Evolutionary conservation across 2,113 vertebrate species (phyloP), one percentile per base, ranked within the genome.

Genomic region (Sterna hirundo): DNA sequence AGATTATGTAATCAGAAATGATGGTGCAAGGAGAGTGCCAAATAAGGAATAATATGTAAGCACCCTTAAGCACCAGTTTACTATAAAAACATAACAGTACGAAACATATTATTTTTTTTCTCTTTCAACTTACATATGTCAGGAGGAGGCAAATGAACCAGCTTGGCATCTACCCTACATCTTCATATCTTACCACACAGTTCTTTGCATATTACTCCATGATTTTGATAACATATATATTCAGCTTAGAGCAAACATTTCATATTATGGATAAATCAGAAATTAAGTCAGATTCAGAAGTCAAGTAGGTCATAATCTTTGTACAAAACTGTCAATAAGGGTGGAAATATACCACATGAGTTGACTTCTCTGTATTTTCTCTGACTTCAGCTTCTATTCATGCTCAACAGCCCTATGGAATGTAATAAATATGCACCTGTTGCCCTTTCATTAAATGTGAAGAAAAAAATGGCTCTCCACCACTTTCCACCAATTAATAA

Each of bases 1-100:
- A 83, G 51, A 88, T 88, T 92, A 92, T 36, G 27, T 65, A 94
- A 95, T 83, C 64, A 86, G 72, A 91, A 83, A 49, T 21, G 42
- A 85, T 32, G 55, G 23, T 86, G 49, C 62, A 91, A 88, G 34
- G 30, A 69, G 30, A 80, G 9, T 49, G 16, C 20, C 72, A 94
- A 83, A 83, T 32, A 86, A 64, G 15, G 54, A 77, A 34, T 52
- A 64, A 68, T 20, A 68, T 0, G 0, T 27, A 75, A 88, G 9
- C 42, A 13, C 1, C 30, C n/a, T 72, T 76, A 76, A 86, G 62
- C 10, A 71, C 27, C 26, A 54, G 15, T 46, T 86, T 64, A 86
- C 36, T 65, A 69, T 32, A 81, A 88, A 65, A 66, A 36, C 55
- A 86, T 14, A 30, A 15, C 12, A 6, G 2, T 40, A 86, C 55